phyloP scores from a whole-genome alignment of 23 tunicate species.

The Trididemnum nubilum region DNA sequence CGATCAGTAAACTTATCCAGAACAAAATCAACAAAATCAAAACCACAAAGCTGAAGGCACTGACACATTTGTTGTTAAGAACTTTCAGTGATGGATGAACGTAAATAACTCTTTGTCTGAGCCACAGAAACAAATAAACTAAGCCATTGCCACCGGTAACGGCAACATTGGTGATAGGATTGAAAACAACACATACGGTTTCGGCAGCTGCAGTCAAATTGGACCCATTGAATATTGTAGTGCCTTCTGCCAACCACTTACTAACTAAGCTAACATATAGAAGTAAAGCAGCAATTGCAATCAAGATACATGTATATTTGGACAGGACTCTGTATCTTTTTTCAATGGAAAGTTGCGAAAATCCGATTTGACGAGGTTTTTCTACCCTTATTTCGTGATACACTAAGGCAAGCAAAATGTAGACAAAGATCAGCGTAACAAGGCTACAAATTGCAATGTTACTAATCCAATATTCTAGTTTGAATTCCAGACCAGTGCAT shows the following conservation, averaged over 20 bases:
- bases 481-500: too few species aligned
- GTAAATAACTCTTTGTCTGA: conserved; percentile 64
- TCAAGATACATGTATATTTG: background rate
- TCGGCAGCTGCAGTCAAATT: too few species aligned
- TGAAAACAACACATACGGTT: background rate
- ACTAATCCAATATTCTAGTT: too few species aligned
- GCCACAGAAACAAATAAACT: conserved; percentile 56
- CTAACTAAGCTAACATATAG: background rate
- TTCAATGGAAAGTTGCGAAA: background rate
- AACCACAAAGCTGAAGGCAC: conserved; percentile 26
- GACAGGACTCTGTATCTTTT: background rate
- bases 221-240: background rate
- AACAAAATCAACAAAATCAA: conserved; percentile 41
- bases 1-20: conserved; percentile 5
- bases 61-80: conserved; percentile 37
- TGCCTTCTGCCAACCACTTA: background rate
- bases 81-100: conserved; percentile 41
- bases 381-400: background rate
- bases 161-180: background rate
- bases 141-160: conserved; percentile 15
- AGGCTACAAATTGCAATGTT: too few species aligned
- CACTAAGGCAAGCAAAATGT: background rate
- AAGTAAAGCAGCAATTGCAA: background rate
- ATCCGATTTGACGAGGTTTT: background rate
- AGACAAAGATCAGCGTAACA: too few species aligned